phyloP scores from a whole-genome alignment of 2,888 invertebrate genomes.

The Sussaba pulchella region DNA sequence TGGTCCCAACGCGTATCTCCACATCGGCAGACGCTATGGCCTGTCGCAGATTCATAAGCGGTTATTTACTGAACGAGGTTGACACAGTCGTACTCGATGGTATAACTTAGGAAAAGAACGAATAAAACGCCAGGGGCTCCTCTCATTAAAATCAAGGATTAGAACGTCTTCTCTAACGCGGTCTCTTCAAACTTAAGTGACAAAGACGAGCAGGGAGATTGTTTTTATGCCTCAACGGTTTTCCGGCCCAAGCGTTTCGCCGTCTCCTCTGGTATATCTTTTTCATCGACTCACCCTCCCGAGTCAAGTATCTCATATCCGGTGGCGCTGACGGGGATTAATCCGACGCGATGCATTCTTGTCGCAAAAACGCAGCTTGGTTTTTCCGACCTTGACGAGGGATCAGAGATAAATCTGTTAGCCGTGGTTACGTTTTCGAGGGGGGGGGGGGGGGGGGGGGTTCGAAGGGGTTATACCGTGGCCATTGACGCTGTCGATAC shows the following conservation, averaged over 20 bases:
- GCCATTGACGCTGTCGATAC: too few species aligned
- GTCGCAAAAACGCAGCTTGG: slow-evolving; percentile 35
- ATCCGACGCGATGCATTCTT: slow-evolving; percentile 70
- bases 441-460: too few species aligned
- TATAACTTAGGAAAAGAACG: slow-evolving; percentile 1
- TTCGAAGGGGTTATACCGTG: too few species aligned
- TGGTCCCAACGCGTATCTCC: slow-evolving; percentile 13
- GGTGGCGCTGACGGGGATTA: slow-evolving; percentile 63
- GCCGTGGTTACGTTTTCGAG: too few species aligned
- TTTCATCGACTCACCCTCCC: not conserved
- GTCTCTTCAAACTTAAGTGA: not conserved
- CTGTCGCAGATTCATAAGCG: slow-evolving; percentile 52
- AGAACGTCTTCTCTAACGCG: slow-evolving; percentile 6
- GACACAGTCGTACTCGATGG: slow-evolving; percentile 22
- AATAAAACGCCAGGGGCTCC: not conserved
- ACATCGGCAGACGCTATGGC: slow-evolving; percentile 28
- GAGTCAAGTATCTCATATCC: not conserved
- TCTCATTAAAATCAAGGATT: slow-evolving; percentile 5
- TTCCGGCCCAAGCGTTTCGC: not conserved
- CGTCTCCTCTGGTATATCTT: not conserved
- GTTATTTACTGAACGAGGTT: slow-evolving; percentile 66
- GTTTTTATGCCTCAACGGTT: slow-evolving; percentile 26
- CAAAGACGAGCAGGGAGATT: slow-evolving; percentile 20
- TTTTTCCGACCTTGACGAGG: slow-evolving; percentile 4
- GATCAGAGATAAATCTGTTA: too few species aligned